Conservation (phyloP, 1,140 invertebrate species). For the Megathymus violae region DNA sequence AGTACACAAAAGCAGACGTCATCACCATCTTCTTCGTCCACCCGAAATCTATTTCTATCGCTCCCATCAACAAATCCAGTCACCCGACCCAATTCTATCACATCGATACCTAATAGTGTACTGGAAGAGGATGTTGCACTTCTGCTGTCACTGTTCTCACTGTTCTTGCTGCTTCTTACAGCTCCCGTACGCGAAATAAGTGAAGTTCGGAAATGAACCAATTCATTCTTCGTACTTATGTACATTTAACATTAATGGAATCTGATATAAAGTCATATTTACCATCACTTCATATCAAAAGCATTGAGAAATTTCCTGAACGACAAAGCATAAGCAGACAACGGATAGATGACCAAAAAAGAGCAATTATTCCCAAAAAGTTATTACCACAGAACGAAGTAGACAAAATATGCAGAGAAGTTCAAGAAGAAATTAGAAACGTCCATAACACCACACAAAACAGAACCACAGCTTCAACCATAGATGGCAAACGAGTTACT, state of each 20-base stretch:
- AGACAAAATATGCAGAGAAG: constrained; percentile 31
- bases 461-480: not conserved
- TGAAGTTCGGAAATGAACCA: constrained; percentile 33
- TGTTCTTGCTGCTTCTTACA: constrained; percentile 4
- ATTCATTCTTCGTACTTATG: constrained; percentile 31
- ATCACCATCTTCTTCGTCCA: too few species aligned
- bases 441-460: not conserved
- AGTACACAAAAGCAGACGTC: too few species aligned
- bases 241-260: constrained; percentile 1
- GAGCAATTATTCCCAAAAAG: constrained; percentile 38
- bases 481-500: not conserved
- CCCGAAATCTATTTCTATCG: too few species aligned
- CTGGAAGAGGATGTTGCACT: too few species aligned
- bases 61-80: too few species aligned
- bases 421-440: constrained; percentile 6
- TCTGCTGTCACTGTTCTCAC: not conserved
- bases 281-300: constrained; percentile 30
- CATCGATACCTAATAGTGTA: too few species aligned
- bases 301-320: constrained; percentile 35
- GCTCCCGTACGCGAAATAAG: constrained; percentile 2
- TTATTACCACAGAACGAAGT: constrained; percentile 26
- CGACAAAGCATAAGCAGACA: constrained; percentile 32
- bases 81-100: too few species aligned
- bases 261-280: constrained; percentile 28
- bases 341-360: constrained; percentile 40